phyloP scores from a whole-genome alignment of 2,888 invertebrate species.

The Erebia aethiops region DNA sequence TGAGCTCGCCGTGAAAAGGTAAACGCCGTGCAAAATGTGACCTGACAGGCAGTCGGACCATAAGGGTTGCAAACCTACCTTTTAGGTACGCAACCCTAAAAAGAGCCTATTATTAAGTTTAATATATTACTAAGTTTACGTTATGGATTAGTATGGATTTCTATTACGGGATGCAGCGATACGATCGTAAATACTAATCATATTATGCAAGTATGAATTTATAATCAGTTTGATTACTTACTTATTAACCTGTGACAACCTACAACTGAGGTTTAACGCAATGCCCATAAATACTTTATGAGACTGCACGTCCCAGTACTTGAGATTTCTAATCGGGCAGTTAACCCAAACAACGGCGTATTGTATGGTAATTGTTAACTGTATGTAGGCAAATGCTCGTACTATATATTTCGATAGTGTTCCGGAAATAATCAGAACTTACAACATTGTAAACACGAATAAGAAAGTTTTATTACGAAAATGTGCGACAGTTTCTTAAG shows the following conservation, averaged over 20 bases:
- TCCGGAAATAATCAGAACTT: conserved; percentile 9
- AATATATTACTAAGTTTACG: no score
- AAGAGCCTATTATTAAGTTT: no score
- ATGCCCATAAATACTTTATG: conserved; percentile 34
- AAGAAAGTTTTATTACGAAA: conserved; percentile 1
- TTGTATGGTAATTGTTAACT: conserved; percentile 34
- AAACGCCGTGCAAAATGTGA: no score
- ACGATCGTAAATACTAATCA: no score
- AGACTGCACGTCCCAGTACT: conserved; percentile 30
- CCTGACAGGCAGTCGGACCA: no score
- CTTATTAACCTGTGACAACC: conserved; percentile 1
- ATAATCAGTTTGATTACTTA: not conserved
- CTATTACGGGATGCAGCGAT: not conserved
- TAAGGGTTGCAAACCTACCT: no score
- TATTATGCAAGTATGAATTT: not conserved
- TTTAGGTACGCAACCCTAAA: no score
- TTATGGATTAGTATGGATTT: not conserved
- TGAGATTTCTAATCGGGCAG: conserved; percentile 38
- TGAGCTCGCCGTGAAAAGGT: no score
- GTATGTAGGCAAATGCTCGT: conserved; percentile 17
- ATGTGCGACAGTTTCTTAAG: not conserved
- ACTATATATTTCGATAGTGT: conserved; percentile 15
- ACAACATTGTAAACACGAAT: not conserved
- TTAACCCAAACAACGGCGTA: conserved; percentile 31
- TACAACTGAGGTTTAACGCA: conserved; percentile 17